Conservation (phyloP, 2,888 invertebrate species). For the Chrysolina oricalcia region DNA sequence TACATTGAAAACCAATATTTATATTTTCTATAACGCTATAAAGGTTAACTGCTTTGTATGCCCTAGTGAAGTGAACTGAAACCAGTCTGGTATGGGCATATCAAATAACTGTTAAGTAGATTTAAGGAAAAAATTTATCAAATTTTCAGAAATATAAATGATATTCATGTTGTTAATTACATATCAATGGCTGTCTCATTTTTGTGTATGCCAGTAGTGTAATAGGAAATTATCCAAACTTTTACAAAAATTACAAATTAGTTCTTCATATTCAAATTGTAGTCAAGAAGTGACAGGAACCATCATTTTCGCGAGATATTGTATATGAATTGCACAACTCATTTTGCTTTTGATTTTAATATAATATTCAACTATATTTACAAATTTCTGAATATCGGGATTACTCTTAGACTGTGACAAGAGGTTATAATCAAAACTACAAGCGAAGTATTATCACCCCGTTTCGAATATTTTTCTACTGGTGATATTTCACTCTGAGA, state of each 20-base stretch:
- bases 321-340: neutral
- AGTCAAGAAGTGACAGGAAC: neutral
- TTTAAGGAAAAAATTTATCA: constrained; percentile 5
- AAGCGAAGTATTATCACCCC: too few relatives aligned
- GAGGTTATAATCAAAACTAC: too few relatives aligned
- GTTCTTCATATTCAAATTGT: neutral
- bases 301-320: neutral
- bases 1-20: constrained; percentile 6
- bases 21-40: constrained; percentile 26
- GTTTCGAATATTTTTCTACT: too few relatives aligned
- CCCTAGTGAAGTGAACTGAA: neutral
- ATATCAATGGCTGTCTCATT: neutral
- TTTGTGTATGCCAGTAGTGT: neutral
- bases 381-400: too few relatives aligned
- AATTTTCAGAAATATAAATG: constrained; percentile 2
- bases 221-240: neutral
- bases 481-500: too few relatives aligned
- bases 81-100: neutral
- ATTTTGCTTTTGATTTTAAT: too few relatives aligned
- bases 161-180: constrained; percentile 14
- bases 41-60: constrained; percentile 30
- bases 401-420: too few relatives aligned
- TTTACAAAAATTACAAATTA: neutral
- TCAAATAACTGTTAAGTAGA: constrained; percentile 1
- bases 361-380: too few relatives aligned